Base-by-base conservation (phyloP, 2,113 vertebrate species). In the Ceyx margarethae region DNA sequence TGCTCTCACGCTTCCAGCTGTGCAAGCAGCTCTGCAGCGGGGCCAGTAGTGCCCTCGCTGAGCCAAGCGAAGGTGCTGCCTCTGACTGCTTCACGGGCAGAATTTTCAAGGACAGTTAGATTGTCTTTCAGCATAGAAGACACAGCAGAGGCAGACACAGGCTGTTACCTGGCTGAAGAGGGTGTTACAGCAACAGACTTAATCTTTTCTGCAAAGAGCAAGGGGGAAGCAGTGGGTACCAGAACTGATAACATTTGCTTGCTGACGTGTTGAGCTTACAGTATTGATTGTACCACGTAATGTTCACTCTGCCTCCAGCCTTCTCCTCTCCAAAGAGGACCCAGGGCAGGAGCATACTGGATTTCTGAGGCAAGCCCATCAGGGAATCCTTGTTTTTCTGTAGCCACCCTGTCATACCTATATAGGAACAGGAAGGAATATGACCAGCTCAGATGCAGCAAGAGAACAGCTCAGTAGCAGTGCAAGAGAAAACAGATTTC, bases 351-450 rank as follows among this genome's bases (percentile, higher is more conserved):
- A 26, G 1, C 72, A 71, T 0, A 1, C 14, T 58, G 13, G 75
- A 81, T 94, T 96, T 97, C 75, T 96, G 92, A 60, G 95, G 96
- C 51, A 95, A 95, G 54, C 72, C 93, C 67, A 93, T 94, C 60
- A 83, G 58, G 78, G 93, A 69, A 58, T 96, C 95, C 67, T 95
- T 61, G 17, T 93, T 96, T 58, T 97, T 96, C 85, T 97, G 89
- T 54, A 96, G 93, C 80, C 92, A 94, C 33, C 90, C 87, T 3
- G 60, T 43, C 94, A 94, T 53, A 86, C 89, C 94, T 94, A 65
- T 68, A 80, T 62, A 20, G 17, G 26, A 61, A 33, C 26, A 40
- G 45, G 11, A 43, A n/a, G 73, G 42, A 77, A 81, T 71, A 8
- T 2, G 14, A 12, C 17, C 28, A 15, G 31, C 42, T 77, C n/a